These are phyloP conservation scores for Lepetodrilus schrolli DNA, from an alignment of 2,888 invertebrate genomes.

Conservation along the genomic window DNA sequence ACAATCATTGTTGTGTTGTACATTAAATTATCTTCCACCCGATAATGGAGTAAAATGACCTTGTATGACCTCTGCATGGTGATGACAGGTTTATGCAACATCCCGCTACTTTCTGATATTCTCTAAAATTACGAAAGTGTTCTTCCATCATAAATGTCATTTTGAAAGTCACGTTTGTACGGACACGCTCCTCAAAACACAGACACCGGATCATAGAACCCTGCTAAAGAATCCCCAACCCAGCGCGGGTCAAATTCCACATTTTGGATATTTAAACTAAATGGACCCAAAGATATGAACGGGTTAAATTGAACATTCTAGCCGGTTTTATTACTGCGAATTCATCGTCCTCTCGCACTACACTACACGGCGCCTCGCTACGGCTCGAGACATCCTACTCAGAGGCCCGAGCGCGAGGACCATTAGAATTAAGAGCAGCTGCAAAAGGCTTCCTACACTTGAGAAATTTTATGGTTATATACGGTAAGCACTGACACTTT, in stretches of 20 bases:
- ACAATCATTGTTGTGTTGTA: no score
- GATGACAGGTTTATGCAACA: not conserved
- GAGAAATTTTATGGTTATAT: conserved; percentile 31
- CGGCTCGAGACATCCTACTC: not conserved
- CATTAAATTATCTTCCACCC: no score
- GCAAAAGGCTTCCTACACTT: not conserved
- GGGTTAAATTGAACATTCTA: conserved; percentile 25
- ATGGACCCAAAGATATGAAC: conserved; percentile 21
- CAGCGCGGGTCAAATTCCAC: conserved; percentile 8
- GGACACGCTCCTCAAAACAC: not conserved
- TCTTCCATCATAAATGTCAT: not conserved
- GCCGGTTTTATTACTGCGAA: not conserved
- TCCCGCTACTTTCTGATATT: not conserved
- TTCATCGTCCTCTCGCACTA: not conserved
- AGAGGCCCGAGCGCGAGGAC: not conserved
- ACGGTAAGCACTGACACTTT: conserved; percentile 29
- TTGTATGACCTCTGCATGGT: no score
- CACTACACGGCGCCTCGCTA: not conserved
- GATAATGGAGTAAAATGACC: no score
- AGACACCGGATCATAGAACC: not conserved
- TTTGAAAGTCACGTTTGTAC: not conserved
- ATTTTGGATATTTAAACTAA: conserved; percentile 21
- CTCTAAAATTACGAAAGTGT: not conserved
- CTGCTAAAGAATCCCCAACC: not conserved
- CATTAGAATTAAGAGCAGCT: conserved; percentile 10